These are phyloP conservation scores for Sarcophaga variegata DNA, from an alignment of 2,888 invertebrate species.

Conservation along the genomic window DNA sequence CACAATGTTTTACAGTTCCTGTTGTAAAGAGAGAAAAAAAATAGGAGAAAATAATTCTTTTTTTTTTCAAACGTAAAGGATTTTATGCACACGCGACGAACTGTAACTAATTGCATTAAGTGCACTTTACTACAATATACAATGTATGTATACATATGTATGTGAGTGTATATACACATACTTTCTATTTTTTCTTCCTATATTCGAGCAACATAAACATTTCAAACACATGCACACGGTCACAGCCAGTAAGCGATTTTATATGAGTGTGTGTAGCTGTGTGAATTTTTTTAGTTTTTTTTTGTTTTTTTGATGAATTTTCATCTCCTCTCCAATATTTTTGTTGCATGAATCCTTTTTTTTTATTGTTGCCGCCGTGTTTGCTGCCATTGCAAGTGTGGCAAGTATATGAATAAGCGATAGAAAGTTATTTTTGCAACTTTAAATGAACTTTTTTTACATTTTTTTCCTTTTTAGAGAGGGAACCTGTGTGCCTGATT, in stretches of 20 bases:
- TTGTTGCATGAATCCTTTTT: slow-evolving; percentile 17
- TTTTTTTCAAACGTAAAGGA: slow-evolving; percentile 52
- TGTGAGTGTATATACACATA: not conserved
- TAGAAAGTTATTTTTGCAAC: slow-evolving; percentile 29
- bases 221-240: not conserved
- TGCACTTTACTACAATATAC: slow-evolving; percentile 44
- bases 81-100: slow-evolving; percentile 70
- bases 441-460: slow-evolving; percentile 22
- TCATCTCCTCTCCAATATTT: slow-evolving; percentile 29
- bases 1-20: slow-evolving; percentile 59
- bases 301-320: slow-evolving; percentile 15
- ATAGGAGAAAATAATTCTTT: not conserved
- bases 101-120: slow-evolving; percentile 71
- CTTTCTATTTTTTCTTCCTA: too few species aligned
- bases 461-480: not conserved
- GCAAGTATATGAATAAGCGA: not conserved
- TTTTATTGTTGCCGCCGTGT: not conserved
- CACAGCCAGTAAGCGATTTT: too few species aligned
- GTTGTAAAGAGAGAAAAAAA: slow-evolving; percentile 49
- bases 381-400: not conserved
- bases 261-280: not conserved
- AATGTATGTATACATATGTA: not conserved
- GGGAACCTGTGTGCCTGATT: not conserved
- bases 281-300: not conserved
- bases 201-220: not conserved